These are phyloP conservation scores for Cottus gobio DNA, from an alignment of 2,113 vertebrate species.

Conservation along the genomic window DNA sequence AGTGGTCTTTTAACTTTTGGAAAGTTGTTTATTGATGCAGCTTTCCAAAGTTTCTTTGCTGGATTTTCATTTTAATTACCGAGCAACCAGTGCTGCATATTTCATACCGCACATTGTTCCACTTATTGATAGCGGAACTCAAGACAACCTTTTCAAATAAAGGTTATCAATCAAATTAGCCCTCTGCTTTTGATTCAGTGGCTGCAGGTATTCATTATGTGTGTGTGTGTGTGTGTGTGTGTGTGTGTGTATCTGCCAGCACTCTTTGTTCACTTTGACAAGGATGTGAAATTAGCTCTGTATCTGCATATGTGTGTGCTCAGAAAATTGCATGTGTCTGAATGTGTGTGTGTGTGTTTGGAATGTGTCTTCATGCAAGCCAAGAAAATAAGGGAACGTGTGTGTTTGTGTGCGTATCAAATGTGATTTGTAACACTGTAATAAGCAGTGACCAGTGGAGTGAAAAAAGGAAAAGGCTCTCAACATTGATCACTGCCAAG, in stretches of 20 bases:
- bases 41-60: neutral
- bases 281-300: neutral
- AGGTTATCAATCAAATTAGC: conserved; percentile 17
- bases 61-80: conserved; percentile 2
- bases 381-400: neutral
- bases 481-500: conserved; percentile 40
- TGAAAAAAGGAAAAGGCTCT: conserved; percentile 36
- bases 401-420: conserved; percentile 18
- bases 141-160: conserved; percentile 23
- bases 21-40: neutral
- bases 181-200: conserved; percentile 1
- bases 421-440: conserved; percentile 45
- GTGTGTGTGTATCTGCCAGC: neutral
- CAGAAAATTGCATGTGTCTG: neutral
- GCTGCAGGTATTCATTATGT: neutral
- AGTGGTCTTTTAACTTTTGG: neutral
- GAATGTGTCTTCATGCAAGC: neutral
- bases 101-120: neutral
- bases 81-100: neutral
- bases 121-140: neutral
- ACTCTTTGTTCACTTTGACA: conserved; percentile 8
- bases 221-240: neutral
- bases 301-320: neutral
- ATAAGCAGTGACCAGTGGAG: conserved; percentile 40
- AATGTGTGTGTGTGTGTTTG: neutral